phyloP scores from a whole-genome alignment of 2,888 invertebrate genomes.

The Zootermopsis nevadensis region DNA sequence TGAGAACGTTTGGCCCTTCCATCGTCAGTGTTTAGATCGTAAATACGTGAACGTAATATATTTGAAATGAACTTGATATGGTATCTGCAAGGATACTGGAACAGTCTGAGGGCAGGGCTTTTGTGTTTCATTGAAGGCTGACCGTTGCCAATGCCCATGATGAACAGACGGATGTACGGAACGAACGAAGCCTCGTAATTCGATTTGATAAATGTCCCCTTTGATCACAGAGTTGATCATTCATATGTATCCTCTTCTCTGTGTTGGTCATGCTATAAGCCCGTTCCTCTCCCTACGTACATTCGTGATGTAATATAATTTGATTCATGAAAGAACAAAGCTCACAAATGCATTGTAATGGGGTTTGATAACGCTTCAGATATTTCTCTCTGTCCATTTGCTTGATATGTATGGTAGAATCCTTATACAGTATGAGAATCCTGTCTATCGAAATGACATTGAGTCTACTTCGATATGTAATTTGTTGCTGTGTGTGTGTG shows the following conservation, averaged over 20 bases:
- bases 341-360: constrained; percentile 39
- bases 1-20: too few relatives aligned
- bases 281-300: neutral
- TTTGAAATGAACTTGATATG: neutral
- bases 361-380: constrained; percentile 42
- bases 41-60: neutral
- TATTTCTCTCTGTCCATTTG: constrained; percentile 8
- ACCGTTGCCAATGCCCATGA: constrained; percentile 3
- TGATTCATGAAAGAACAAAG: constrained; percentile 48
- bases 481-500: neutral
- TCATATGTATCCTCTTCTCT: constrained; percentile 41
- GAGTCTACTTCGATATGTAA: neutral
- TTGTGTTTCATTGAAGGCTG: neutral
- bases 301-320: constrained; percentile 44
- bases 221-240: constrained; percentile 49
- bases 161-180: neutral
- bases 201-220: constrained; percentile 48
- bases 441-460: neutral
- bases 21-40: neutral
- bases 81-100: neutral
- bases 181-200: constrained; percentile 31
- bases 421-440: neutral
- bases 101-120: neutral
- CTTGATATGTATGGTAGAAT: neutral
- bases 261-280: constrained; percentile 13